A percentile compares a stretch with the other conserved stretches of the same genome.
phyloP scores from a whole-genome alignment of 2,797 vertebrate species.

The Smutsia temminckii region DNA sequence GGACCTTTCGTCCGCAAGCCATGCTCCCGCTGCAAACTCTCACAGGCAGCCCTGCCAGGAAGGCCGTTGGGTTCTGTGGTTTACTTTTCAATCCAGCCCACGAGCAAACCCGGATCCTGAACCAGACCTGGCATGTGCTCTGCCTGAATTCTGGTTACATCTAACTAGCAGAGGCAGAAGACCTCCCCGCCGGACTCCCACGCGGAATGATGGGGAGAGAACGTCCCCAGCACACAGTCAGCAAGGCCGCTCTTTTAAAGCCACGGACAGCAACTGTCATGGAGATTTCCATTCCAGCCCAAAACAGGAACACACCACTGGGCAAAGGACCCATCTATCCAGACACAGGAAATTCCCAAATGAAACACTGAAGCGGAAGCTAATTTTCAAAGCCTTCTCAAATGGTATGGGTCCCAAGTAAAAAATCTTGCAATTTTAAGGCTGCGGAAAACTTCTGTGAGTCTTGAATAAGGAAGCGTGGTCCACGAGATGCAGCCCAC shows the following conservation, averaged over 20 bases:
- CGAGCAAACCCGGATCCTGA: background rate
- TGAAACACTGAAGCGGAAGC: background rate
- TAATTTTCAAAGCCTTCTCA: background rate
- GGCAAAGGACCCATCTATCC: background rate
- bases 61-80: background rate
- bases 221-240: background rate
- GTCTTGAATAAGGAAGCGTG: slow-evolving; percentile 45
- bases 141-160: background rate
- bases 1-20: background rate
- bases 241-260: background rate
- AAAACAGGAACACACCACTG: background rate
- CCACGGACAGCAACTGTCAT: background rate
- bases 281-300: background rate
- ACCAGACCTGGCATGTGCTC: background rate
- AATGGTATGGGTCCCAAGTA: slow-evolving; percentile 20
- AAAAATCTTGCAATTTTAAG: slow-evolving; percentile 64
- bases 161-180: background rate
- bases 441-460: slow-evolving; percentile 35
- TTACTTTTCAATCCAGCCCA: background rate
- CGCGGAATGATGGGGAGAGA: background rate
- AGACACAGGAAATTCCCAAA: slow-evolving; percentile 24
- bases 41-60: background rate
- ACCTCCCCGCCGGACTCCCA: too few relatives aligned
- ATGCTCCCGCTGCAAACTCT: rapidly evolving
- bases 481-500: slow-evolving; percentile 33